These are phyloP conservation scores for Brienomyrus longianalis DNA, from an alignment of 2,113 vertebrate species.

Conservation along the genomic window DNA sequence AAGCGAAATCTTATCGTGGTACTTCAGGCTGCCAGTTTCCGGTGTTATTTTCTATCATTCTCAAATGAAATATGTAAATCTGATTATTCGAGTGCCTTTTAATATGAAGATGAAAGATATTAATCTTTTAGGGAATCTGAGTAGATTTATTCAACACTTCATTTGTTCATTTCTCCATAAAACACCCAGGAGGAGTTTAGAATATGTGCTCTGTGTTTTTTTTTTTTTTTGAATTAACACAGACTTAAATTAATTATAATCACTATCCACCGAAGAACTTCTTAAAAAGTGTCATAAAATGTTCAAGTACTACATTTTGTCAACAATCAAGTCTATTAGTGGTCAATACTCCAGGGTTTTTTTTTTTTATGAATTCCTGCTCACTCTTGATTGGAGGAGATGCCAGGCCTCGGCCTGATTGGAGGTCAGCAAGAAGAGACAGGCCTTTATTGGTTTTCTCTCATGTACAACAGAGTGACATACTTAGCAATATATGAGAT, in stretches of 20 bases:
- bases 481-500: not conserved
- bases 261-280: conserved; percentile 23
- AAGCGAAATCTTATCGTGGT: conserved; percentile 24
- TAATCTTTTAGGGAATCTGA: conserved; percentile 2
- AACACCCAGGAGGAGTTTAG: conserved; percentile 40
- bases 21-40: conserved; percentile 26
- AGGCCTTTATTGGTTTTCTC: not conserved
- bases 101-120: conserved; percentile 38
- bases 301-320: not conserved
- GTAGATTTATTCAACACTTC: conserved; percentile 18
- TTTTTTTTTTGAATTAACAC: conserved; percentile 18
- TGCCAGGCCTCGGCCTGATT: not conserved
- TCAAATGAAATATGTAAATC: conserved; percentile 45
- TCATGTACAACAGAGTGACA: not conserved
- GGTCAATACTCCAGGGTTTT: not conserved
- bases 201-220: conserved; percentile 34
- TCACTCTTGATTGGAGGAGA: not conserved
- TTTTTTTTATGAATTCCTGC: not conserved
- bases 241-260: conserved; percentile 38
- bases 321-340: not conserved
- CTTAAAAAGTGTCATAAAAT: not conserved
- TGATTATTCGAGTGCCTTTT: conserved; percentile 41
- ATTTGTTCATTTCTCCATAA: conserved; percentile 33
- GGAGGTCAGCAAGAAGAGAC: not conserved
- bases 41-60: conserved; percentile 41